phyloP scores from a whole-genome alignment of 2,113 vertebrate genomes.

The Zonotrichia leucophrys region DNA sequence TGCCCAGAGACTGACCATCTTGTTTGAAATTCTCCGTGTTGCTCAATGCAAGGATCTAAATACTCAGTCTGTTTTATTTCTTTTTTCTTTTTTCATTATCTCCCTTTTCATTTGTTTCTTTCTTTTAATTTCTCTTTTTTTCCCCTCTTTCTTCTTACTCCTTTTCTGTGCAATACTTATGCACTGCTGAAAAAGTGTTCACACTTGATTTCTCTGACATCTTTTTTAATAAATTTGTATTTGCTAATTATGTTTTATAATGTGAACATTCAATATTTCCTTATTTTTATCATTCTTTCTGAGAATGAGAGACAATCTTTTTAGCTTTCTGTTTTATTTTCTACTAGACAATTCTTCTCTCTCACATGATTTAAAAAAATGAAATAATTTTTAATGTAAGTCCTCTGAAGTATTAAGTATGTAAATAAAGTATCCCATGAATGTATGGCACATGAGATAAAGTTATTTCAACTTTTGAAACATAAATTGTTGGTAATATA shows the following conservation, averaged over 20 bases:
- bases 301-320: not conserved
- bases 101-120: no score
- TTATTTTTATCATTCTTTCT: not conserved
- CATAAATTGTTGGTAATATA: not conserved
- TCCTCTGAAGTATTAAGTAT: not conserved
- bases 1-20: not conserved
- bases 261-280: not conserved
- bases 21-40: not conserved
- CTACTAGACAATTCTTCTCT: not conserved
- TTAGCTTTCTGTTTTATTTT: not conserved
- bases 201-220: not conserved
- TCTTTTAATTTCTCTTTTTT: fast-evolving
- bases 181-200: not conserved
- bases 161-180: not conserved
- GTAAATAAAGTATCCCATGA: not conserved
- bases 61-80: not conserved
- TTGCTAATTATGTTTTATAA: not conserved
- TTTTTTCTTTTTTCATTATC: fast-evolving
- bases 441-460: not conserved
- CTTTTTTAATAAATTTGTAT: not conserved
- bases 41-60: not conserved
- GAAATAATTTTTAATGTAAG: not conserved
- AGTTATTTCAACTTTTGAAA: conserved; percentile 13
- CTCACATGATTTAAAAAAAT: not conserved
- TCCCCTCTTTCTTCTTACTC: not conserved